Percentiles rank a stretch among this genome's conserved stretches.
phyloP scores from a whole-genome alignment of 2,888 invertebrate species.

The Seira sanloemensis region DNA sequence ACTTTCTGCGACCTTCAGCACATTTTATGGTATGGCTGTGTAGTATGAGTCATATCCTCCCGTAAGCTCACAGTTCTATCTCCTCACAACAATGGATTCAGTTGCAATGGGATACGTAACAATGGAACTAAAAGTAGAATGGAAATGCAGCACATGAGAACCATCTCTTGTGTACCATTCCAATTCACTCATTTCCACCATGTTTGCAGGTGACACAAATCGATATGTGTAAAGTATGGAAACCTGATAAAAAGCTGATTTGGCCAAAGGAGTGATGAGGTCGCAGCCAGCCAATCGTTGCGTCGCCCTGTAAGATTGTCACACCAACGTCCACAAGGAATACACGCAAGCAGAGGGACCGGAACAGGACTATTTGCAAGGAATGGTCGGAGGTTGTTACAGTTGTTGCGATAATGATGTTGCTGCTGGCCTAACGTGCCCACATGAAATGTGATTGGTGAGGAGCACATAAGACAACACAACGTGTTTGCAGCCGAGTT shows the following conservation, averaged over 20 bases:
- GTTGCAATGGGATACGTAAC: too few relatives aligned
- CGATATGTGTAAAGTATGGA: background rate
- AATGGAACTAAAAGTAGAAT: too few relatives aligned
- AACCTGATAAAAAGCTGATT: constrained; percentile 72
- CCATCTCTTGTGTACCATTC: too few relatives aligned
- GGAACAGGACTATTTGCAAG: constrained; percentile 55
- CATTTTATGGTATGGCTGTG: too few relatives aligned
- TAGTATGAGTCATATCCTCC: too few relatives aligned
- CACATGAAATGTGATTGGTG: constrained; percentile 70
- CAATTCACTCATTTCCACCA: too few relatives aligned
- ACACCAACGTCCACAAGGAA: constrained; percentile 72
- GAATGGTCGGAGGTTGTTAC: constrained; percentile 40
- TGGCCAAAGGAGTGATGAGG: constrained; percentile 68
- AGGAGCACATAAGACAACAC: constrained; percentile 72
- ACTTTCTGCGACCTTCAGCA: too few relatives aligned
- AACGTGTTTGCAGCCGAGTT: constrained; percentile 65
- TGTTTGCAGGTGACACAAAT: background rate
- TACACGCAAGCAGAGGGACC: constrained; percentile 68
- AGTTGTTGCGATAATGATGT: constrained; percentile 42
- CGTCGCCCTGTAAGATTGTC: constrained; percentile 62
- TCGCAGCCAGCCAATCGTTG: constrained; percentile 65
- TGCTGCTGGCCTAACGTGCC: constrained; percentile 57
- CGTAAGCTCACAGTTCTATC: too few relatives aligned
- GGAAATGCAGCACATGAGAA: too few relatives aligned
- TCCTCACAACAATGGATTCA: too few relatives aligned